Percentiles rank a stretch among this genome's conserved stretches.
Conservation (phyloP, 2,888 invertebrate species). For the Lithosia quadra region DNA sequence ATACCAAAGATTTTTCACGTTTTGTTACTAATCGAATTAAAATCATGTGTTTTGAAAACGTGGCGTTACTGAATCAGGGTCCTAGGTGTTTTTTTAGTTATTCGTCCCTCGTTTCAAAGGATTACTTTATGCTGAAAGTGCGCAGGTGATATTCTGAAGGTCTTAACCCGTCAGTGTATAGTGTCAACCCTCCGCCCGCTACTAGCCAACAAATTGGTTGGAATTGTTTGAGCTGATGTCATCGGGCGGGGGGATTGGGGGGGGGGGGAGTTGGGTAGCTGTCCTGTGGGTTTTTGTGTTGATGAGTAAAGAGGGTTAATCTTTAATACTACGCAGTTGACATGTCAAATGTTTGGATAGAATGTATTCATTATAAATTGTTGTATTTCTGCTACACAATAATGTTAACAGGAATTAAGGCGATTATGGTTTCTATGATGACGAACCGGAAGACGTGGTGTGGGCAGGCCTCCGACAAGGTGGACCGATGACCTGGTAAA, state of each 20-base stretch:
- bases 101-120: background rate
- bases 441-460: no score
- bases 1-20: no score
- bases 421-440: no score
- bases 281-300: background rate
- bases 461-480: no score
- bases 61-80: no score
- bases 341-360: background rate
- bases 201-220: conserved; percentile 8
- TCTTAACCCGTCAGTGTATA: conserved; percentile 9
- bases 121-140: background rate
- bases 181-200: background rate
- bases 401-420: no score
- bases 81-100: background rate
- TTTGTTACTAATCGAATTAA: no score
- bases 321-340: background rate
- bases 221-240: conserved; percentile 6
- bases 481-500: no score
- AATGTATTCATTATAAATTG: background rate
- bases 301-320: background rate
- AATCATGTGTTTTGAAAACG: no score
- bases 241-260: background rate
- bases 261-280: background rate
- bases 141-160: conserved; percentile 12
- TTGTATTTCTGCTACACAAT: no score